These are phyloP conservation scores for Triplophysa bombifrons DNA, from an alignment of 2,797 vertebrate species.

Conservation along the genomic window DNA sequence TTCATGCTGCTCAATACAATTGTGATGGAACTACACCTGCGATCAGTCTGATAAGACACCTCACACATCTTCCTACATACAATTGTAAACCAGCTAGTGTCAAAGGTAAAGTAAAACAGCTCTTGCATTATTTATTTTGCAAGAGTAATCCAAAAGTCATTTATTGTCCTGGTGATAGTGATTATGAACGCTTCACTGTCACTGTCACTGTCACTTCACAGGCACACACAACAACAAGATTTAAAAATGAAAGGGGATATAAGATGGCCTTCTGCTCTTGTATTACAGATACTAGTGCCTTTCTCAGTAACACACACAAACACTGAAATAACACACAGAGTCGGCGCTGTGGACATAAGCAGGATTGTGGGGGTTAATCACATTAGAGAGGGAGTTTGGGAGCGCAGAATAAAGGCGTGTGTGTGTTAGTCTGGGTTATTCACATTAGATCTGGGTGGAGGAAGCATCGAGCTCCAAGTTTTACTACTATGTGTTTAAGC, in stretches of 20 bases:
- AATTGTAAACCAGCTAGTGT: no score
- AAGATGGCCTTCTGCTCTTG: no score
- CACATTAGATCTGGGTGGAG: conserved; percentile 61
- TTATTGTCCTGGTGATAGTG: no score
- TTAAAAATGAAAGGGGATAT: no score
- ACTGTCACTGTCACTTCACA: background rate
- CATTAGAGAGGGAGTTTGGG: conserved; percentile 62
- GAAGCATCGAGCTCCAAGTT: conserved; percentile 62
- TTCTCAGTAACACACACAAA: conserved; percentile 18
- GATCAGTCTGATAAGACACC: no score
- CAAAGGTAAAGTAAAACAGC: no score
- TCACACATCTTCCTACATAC: no score
- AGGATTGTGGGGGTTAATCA: conserved; percentile 74
- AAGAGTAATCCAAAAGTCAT: background rate
- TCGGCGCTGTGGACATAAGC: conserved; percentile 39
- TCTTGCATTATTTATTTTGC: no score
- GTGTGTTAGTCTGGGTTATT: conserved; percentile 41
- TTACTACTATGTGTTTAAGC: background rate
- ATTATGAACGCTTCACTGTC: no score
- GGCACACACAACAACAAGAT: background rate
- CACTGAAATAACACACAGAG: conserved; percentile 57
- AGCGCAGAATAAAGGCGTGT: conserved; percentile 18
- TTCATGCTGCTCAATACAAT: no score
- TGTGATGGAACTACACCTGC: no score
- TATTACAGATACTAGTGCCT: background rate